Evolutionary conservation across 2,888 invertebrate genomes (phyloP).

Genomic region (Pristionchus mayeri): DNA sequence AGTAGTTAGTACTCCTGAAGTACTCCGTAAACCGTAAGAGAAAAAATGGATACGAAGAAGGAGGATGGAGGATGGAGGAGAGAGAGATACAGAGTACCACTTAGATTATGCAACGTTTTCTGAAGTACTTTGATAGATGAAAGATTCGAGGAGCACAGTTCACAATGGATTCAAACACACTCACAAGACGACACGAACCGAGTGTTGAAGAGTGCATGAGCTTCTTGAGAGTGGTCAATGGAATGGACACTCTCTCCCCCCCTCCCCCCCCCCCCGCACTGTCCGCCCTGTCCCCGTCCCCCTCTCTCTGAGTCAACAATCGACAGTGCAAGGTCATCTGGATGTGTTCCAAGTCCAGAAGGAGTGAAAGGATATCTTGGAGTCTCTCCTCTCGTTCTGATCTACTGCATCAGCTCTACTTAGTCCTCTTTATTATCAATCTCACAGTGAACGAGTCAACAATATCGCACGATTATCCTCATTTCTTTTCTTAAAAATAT

Average conservation of each 20-base stretch:
- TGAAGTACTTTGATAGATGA: no score
- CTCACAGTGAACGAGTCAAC: background rate
- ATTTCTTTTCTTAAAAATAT: background rate
- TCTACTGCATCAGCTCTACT: background rate
- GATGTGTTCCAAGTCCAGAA: slow-evolving; percentile 9
- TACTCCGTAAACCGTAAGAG: no score
- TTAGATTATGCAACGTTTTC: background rate
- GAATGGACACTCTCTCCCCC: slow-evolving; percentile 40
- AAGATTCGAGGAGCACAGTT: background rate
- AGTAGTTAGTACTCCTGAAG: no score
- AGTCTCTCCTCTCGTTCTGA: background rate
- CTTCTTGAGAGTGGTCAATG: slow-evolving; percentile 11
- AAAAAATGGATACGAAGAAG: no score
- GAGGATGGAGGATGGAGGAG: background rate
- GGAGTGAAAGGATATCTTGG: background rate
- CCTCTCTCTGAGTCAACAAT: background rate
- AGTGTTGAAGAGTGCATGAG: background rate
- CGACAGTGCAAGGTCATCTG: slow-evolving; percentile 29
- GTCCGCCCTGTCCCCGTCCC: slow-evolving; percentile 6
- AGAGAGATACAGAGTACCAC: background rate
- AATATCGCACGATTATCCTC: background rate
- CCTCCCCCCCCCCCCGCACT: slow-evolving; percentile 15
- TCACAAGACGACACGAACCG: background rate
- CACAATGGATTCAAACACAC: background rate
- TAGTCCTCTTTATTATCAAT: background rate